Conservation (phyloP, 92 coral and sea anemone genomes). For the Phenganax marumi region DNA sequence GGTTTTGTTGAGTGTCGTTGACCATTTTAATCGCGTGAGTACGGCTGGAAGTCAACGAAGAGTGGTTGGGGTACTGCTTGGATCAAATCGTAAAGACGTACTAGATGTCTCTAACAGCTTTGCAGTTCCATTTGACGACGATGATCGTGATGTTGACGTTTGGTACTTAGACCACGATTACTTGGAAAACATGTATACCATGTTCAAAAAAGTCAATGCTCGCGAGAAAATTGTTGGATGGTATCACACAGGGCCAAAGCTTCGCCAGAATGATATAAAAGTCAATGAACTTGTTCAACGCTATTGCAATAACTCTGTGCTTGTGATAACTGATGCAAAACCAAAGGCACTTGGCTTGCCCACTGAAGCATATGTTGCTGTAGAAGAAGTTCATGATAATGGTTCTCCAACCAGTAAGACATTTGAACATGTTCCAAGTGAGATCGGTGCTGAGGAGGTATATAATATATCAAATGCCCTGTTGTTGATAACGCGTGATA, state of each 20-base stretch:
- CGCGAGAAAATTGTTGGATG: conserved; percentile 96
- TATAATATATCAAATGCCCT: too few species aligned
- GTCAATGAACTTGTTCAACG: conserved; percentile 86
- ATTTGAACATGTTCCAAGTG: conserved; percentile 97
- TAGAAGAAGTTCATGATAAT: conserved; percentile 99
- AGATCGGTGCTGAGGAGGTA: conserved; percentile 99
- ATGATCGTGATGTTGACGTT: conserved; percentile 90
- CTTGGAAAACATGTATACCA: conserved; percentile 93
- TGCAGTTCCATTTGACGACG: conserved; percentile 99
- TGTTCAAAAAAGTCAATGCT: conserved; percentile 99
- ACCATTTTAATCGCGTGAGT: conserved; percentile 96
- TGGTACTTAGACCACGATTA: conserved; percentile 99
- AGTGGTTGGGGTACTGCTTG: conserved; percentile 94
- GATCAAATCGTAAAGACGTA: conserved; percentile 89
- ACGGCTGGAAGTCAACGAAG: conserved; percentile 96
- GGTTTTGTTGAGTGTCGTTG: conserved; percentile 92
- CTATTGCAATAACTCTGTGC: conserved; percentile 86
- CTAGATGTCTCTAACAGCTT: conserved; percentile 96
- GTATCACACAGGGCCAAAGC: conserved; percentile 99
- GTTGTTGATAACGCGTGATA: too few species aligned
- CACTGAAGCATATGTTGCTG: conserved; percentile 97
- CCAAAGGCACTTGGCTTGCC: conserved; percentile 98
- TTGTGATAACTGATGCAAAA: conserved; percentile 97
- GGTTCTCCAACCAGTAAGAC: conserved; percentile 96
- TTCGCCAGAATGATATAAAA: conserved; percentile 90